These are phyloP conservation scores for Cepphus grylle DNA, from an alignment of 2,113 vertebrate genomes.

Conservation along the genomic window DNA sequence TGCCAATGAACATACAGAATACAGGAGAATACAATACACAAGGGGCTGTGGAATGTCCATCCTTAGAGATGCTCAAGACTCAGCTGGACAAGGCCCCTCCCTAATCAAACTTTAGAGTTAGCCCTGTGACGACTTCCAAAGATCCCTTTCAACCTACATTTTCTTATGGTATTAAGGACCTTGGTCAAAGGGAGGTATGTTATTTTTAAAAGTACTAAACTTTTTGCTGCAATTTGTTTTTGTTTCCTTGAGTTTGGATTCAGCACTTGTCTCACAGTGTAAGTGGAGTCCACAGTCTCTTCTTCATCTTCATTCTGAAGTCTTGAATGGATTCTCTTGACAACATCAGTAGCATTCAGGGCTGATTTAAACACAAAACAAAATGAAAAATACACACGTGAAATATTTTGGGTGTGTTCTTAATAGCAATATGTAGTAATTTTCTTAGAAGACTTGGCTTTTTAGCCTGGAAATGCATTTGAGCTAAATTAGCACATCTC, in stretches of 20 bases:
- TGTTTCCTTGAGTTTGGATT: constrained; percentile 72
- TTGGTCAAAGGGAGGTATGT: not conserved
- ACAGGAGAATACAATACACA: not conserved
- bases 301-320: constrained; percentile 45
- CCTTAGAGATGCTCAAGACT: not conserved
- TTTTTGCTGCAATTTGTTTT: constrained; percentile 66
- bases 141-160: not conserved
- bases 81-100: accelerated
- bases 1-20: accelerated
- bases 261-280: constrained; percentile 76
- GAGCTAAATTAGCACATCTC: not conserved
- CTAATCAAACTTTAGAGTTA: not conserved
- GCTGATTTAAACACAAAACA: constrained; percentile 64
- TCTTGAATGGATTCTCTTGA: constrained; percentile 74
- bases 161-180: not conserved
- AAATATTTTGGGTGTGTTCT: not conserved
- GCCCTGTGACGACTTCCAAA: not conserved
- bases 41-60: not conserved
- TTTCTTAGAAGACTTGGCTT: not conserved
- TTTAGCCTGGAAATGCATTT: not conserved
- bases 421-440: not conserved
- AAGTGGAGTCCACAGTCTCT: not conserved
- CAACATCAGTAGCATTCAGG: constrained; percentile 82
- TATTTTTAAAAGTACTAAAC: constrained; percentile 52
- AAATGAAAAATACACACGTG: not conserved